A percentile compares a stretch with the other conserved stretches of the same genome.
Evolutionary conservation across 1,140 invertebrate genomes (phyloP).

Genomic region (Luehdorfia chinensis): DNA sequence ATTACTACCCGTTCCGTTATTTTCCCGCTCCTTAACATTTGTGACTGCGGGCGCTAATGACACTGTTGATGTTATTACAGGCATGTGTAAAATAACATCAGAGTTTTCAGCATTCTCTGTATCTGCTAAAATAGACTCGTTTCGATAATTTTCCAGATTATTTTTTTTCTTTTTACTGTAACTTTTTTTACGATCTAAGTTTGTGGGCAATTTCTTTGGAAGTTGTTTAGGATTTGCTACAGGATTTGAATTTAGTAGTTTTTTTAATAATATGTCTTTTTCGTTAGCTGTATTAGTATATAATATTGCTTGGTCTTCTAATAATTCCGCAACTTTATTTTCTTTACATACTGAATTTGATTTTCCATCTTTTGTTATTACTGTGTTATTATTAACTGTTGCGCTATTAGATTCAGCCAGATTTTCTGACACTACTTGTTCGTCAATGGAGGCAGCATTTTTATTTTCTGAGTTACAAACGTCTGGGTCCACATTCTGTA

Average conservation of each 20-base stretch:
- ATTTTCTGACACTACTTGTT: neutral
- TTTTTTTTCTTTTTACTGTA: neutral
- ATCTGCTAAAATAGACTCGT: neutral
- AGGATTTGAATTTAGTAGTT: constrained; percentile 54
- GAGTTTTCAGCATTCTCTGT: constrained; percentile 8
- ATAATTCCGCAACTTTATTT: neutral
- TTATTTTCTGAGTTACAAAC: neutral
- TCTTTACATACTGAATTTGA: too few relatives aligned
- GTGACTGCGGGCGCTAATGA: constrained; percentile 30
- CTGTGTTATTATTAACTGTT: too few relatives aligned
- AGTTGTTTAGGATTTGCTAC: constrained; percentile 63
- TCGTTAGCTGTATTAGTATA: neutral
- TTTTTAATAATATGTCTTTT: constrained; percentile 19
- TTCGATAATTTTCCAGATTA: neutral
- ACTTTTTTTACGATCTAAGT: too few relatives aligned
- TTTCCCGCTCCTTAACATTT: constrained; percentile 4
- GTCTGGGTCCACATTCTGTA: constrained; percentile 5
- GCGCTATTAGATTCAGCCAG: neutral
- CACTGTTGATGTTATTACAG: constrained; percentile 46
- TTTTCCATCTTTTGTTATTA: too few relatives aligned
- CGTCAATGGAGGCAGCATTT: neutral
- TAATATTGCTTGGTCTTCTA: neutral
- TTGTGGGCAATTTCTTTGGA: constrained; percentile 34
- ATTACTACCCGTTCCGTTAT: too few relatives aligned
- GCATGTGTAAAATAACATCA: constrained; percentile 23